phyloP scores from a whole-genome alignment of 2,888 invertebrate species.

The Salpingus planirostris region DNA sequence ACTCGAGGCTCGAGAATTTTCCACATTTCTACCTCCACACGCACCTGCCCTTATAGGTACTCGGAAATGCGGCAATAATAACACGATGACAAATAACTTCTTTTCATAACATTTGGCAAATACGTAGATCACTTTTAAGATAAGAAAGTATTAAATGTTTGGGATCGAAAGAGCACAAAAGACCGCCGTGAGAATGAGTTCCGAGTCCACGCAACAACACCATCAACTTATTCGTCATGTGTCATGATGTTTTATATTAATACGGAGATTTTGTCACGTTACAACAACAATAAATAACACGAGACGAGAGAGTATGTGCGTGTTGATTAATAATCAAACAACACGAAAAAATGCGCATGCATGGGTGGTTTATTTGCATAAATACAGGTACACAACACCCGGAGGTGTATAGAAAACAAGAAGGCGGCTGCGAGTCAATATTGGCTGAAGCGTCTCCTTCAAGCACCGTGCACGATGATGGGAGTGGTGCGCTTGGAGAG shows the following conservation, averaged over 20 bases:
- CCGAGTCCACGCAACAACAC: constrained; percentile 5
- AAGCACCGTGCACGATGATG: no score
- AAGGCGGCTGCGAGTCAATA: constrained; percentile 24
- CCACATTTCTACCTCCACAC: no score
- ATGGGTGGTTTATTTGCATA: constrained; percentile 26
- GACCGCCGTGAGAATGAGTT: constrained; percentile 10
- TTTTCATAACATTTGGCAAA: constrained; percentile 24
- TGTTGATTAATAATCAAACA: no score
- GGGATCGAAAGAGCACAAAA: constrained; percentile 11
- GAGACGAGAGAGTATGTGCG: constrained; percentile 5
- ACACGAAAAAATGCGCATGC: no score
- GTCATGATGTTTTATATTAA: constrained; percentile 10
- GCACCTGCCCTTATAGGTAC: constrained; percentile 17
- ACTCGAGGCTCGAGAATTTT: no score
- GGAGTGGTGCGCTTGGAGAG: constrained; percentile 25
- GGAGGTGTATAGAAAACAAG: constrained; percentile 24
- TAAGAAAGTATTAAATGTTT: constrained; percentile 20
- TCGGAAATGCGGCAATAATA: constrained; percentile 17
- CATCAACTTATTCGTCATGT: constrained; percentile 7
- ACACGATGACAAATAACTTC: constrained; percentile 24
- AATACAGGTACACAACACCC: constrained; percentile 21
- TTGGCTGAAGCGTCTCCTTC: constrained; percentile 20
- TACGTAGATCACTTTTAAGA: constrained; percentile 20
- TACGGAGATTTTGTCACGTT: constrained; percentile 15
- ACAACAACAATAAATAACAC: constrained; percentile 14